phyloP scores from a whole-genome alignment of 2,888 invertebrate genomes.

The Onchidella celtica region DNA sequence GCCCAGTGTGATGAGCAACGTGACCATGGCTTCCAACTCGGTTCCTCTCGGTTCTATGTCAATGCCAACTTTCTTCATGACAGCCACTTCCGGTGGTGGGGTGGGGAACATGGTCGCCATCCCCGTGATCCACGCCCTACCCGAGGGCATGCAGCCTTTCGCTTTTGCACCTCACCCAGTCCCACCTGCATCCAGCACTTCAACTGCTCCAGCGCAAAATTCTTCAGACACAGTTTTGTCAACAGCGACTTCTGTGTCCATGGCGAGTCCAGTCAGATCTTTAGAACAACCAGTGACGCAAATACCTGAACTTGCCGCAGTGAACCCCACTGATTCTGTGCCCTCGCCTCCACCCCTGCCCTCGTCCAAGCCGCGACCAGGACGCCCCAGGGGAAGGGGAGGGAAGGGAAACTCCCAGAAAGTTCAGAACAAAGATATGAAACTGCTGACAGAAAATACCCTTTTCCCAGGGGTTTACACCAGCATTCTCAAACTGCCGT shows the following conservation, averaged over 20 bases:
- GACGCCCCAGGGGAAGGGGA: constrained; percentile 51
- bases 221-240: not conserved
- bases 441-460: constrained; percentile 69
- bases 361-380: constrained; percentile 45
- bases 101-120: constrained; percentile 50
- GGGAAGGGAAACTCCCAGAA: constrained; percentile 45
- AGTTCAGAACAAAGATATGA: constrained; percentile 63
- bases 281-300: not conserved
- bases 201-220: not conserved
- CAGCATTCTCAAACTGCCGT: constrained; percentile 73
- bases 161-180: constrained; percentile 37
- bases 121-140: constrained; percentile 48
- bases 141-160: constrained; percentile 44
- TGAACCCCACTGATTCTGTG: not conserved
- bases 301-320: not conserved
- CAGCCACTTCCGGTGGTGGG: constrained; percentile 11
- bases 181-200: not conserved
- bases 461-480: constrained; percentile 73
- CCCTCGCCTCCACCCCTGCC: not conserved
- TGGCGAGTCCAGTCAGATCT: not conserved
- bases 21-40: not conserved
- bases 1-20: not conserved
- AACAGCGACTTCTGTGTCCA: not conserved
- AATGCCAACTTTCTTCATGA: constrained; percentile 28
- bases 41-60: not conserved